Evolutionary conservation across 2,888 invertebrate genomes (phyloP).

Genomic region (Lepidonotus clava): DNA sequence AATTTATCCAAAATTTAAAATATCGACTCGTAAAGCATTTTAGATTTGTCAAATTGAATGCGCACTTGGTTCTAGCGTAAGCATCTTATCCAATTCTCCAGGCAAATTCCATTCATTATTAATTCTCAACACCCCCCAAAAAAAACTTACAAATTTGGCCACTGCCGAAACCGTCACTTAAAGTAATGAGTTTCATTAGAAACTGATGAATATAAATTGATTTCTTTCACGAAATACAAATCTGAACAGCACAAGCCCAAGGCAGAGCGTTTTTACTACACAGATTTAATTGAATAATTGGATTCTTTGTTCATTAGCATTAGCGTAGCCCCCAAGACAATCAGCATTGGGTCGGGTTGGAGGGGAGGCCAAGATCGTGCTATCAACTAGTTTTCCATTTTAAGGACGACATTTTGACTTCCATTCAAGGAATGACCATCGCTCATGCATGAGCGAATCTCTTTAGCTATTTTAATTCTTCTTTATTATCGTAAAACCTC

Average conservation of each 20-base stretch:
- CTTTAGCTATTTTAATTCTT: background rate
- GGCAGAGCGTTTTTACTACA: background rate
- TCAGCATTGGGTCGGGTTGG: background rate
- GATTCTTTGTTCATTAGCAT: conserved; percentile 2
- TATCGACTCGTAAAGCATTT: too few species aligned
- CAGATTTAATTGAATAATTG: conserved; percentile 14
- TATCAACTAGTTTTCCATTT: background rate
- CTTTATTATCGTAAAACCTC: too few species aligned
- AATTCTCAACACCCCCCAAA: too few species aligned
- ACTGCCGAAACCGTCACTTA: too few species aligned
- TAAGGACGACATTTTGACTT: background rate
- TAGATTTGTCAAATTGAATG: background rate
- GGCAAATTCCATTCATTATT: too few species aligned
- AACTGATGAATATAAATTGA: conserved; percentile 46
- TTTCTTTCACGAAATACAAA: conserved; percentile 9
- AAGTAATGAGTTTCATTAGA: conserved; percentile 29
- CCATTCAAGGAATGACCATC: too few species aligned
- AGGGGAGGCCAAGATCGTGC: background rate
- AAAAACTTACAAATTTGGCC: too few species aligned
- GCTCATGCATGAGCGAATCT: too few species aligned
- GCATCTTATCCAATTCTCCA: too few species aligned
- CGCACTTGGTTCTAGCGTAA: background rate
- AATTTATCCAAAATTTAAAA: too few species aligned
- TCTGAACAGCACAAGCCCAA: background rate
- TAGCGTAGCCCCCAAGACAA: conserved; percentile 5